Percentiles rank a stretch among this genome's conserved stretches.
Evolutionary conservation across 2,113 vertebrate species (phyloP).

Genomic region (Corydoras maculifer): DNA sequence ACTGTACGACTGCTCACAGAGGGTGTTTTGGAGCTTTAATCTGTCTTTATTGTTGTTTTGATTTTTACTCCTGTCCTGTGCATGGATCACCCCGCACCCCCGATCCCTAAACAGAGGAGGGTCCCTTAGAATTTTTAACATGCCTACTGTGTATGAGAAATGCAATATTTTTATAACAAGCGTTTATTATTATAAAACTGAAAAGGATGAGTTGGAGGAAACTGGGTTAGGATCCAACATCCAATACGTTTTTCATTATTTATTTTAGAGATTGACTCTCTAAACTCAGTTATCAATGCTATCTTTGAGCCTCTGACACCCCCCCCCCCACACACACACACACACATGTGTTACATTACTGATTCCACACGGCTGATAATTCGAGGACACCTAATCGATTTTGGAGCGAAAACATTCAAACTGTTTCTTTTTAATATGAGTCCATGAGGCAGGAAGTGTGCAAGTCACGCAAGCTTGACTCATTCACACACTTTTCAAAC

Average conservation of each 20-base stretch:
- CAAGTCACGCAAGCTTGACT: slow-evolving; percentile 40
- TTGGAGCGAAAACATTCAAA: slow-evolving; percentile 32
- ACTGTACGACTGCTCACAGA: too few species aligned
- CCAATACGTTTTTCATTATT: not conserved
- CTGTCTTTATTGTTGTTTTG: too few species aligned
- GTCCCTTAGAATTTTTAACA: too few species aligned
- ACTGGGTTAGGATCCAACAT: not conserved
- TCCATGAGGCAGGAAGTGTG: slow-evolving; percentile 41
- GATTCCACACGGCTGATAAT: slow-evolving; percentile 14
- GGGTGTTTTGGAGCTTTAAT: too few species aligned
- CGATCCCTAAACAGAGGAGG: too few species aligned
- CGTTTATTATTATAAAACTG: too few species aligned
- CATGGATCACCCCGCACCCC: too few species aligned
- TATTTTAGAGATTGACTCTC: not conserved
- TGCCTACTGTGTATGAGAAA: too few species aligned
- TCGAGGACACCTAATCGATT: slow-evolving; percentile 37
- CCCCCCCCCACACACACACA: slow-evolving; percentile 3
- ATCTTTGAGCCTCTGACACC: not conserved
- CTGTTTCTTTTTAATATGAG: slow-evolving; percentile 49
- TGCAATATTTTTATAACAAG: too few species aligned
- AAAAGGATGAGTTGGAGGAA: not conserved
- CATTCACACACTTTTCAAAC: slow-evolving; percentile 38
- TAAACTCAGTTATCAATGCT: slow-evolving; percentile 12
- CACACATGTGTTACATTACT: slow-evolving; percentile 18
- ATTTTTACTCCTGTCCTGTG: too few species aligned